Conservation (phyloP, 2,888 invertebrate genomes). For the Andrena trimmerana region DNA sequence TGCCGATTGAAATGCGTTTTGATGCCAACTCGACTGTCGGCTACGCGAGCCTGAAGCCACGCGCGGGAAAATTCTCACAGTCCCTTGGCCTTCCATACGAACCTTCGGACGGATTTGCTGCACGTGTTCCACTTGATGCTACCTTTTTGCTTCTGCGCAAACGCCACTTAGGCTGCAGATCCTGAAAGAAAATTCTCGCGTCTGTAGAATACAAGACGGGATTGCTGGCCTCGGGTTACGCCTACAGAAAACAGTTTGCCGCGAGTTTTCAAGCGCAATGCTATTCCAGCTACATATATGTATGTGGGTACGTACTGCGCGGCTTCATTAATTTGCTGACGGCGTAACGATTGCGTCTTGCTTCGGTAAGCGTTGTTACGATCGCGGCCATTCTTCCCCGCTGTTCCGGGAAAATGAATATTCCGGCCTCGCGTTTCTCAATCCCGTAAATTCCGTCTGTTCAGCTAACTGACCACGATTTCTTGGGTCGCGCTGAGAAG, state of each 20-base stretch:
- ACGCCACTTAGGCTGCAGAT: too few relatives aligned
- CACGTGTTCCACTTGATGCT: not conserved
- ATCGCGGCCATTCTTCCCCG: conserved; percentile 50
- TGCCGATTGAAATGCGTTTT: not conserved
- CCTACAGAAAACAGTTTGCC: not conserved
- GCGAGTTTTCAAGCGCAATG: conserved; percentile 1
- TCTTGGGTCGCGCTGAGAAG: not conserved
- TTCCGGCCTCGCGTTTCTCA: conserved; percentile 1
- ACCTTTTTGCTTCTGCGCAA: not conserved
- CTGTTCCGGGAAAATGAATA: conserved; percentile 34
- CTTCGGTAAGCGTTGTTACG: conserved; percentile 38
- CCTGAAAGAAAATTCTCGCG: too few relatives aligned
- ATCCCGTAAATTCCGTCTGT: conserved; percentile 1
- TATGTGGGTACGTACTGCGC: too few relatives aligned
- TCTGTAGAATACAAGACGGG: too few relatives aligned
- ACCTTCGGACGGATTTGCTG: conserved; percentile 29
- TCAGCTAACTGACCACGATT: not conserved
- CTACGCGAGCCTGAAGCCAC: not conserved
- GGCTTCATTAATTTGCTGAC: conserved; percentile 61
- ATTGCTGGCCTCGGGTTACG: too few relatives aligned
- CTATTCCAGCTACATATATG: not conserved
- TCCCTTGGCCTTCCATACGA: conserved; percentile 35
- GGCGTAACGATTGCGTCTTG: conserved; percentile 52
- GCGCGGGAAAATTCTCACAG: conserved; percentile 62
- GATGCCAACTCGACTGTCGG: not conserved